A percentile compares a stretch with the other conserved stretches of the same genome.
These are phyloP conservation scores for Maylandia zebra DNA, from an alignment of 2,113 vertebrate genomes.

Conservation along the genomic window DNA sequence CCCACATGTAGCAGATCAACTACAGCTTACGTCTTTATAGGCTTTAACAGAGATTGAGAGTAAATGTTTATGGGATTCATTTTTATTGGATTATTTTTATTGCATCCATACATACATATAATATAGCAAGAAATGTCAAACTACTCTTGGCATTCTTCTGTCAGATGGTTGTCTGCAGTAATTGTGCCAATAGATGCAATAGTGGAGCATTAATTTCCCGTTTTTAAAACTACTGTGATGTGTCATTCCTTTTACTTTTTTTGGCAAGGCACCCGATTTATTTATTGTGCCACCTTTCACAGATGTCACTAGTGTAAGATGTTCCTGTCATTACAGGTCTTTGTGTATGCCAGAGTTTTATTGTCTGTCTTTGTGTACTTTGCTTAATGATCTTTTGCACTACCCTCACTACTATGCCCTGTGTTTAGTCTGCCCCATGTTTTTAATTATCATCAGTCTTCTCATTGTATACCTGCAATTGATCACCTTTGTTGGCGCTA, in stretches of 20 bases:
- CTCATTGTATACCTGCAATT: neutral
- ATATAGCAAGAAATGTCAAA: neutral
- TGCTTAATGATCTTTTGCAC: neutral
- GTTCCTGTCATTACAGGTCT: neutral
- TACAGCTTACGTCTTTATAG: neutral
- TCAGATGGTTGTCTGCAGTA: neutral
- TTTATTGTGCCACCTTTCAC: neutral
- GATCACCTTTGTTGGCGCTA: accelerated
- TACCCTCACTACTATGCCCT: neutral
- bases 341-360: neutral
- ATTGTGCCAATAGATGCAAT: neutral
- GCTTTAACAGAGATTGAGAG: accelerated
- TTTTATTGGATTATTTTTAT: neutral
- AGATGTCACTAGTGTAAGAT: neutral
- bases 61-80: neutral
- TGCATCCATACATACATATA: neutral
- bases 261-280: neutral
- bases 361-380: neutral
- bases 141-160: neutral
- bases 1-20: neutral
- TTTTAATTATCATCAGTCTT: neutral
- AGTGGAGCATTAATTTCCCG: neutral
- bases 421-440: neutral
- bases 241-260: neutral
- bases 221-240: neutral